Percentiles rank a stretch among this genome's conserved stretches.
These are phyloP conservation scores for Ceryle rudis DNA, from an alignment of 2,797 vertebrate genomes.

Conservation along the genomic window DNA sequence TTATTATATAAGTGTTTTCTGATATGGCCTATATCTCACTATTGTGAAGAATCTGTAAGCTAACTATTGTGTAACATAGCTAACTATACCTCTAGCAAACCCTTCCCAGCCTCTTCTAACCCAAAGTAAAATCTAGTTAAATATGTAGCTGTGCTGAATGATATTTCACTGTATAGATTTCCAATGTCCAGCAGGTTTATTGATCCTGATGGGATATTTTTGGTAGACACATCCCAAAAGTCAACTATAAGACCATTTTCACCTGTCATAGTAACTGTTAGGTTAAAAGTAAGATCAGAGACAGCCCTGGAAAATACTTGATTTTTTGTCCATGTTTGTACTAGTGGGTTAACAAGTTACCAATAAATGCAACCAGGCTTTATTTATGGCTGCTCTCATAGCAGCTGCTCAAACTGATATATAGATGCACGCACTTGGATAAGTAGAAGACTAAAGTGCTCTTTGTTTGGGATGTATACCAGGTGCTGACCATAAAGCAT, in stretches of 20 bases:
- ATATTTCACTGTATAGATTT: not conserved
- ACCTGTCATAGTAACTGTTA: not conserved
- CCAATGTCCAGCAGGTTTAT: not conserved
- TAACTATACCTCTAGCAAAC: not conserved
- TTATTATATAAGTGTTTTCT: not conserved
- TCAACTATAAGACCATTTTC: not conserved
- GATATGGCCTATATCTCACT: rapidly evolving
- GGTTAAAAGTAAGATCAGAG: not conserved
- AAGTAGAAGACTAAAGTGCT: not conserved
- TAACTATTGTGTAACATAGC: not conserved
- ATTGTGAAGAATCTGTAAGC: not conserved
- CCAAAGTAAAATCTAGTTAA: not conserved
- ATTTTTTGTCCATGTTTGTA: not conserved
- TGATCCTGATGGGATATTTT: not conserved
- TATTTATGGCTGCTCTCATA: not conserved
- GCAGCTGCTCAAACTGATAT: not conserved
- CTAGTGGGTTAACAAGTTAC: not conserved
- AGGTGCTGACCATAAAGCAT: not conserved
- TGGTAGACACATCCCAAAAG: not conserved
- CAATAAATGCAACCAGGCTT: not conserved
- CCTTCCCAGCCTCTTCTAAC: not conserved
- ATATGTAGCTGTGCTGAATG: not conserved
- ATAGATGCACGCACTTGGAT: not conserved
- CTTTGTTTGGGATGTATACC: not conserved
- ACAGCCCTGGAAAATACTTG: not conserved